phyloP scores from a whole-genome alignment of 2,888 invertebrate species.

The Alviniconcha strummeri region DNA sequence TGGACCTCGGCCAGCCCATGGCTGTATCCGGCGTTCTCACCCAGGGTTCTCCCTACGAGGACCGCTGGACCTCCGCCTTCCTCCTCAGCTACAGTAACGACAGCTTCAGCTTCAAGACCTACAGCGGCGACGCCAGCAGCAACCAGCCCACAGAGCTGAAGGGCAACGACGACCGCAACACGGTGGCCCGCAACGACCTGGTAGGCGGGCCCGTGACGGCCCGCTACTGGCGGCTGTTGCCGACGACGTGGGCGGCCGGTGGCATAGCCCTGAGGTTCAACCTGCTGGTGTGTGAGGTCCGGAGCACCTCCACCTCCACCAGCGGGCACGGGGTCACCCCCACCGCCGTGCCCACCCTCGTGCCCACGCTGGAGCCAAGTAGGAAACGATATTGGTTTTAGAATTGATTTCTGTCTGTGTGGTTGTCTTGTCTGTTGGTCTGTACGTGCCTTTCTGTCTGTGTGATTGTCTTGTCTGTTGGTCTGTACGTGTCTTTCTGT shows the following conservation, averaged over 20 bases:
- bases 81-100: conserved; percentile 55
- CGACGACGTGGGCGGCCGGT: conserved; percentile 48
- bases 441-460: no score
- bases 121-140: conserved; percentile 51
- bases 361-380: conserved; percentile 49
- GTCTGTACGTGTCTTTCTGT: neutral
- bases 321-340: conserved; percentile 13
- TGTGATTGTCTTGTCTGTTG: neutral
- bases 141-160: conserved; percentile 7
- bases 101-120: conserved; percentile 54
- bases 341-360: conserved; percentile 38
- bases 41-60: conserved; percentile 55
- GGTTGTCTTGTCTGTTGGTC: neutral
- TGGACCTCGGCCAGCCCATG: conserved; percentile 55
- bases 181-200: conserved; percentile 29
- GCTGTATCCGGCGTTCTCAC: conserved; percentile 57
- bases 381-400: neutral
- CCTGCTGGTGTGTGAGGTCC: conserved; percentile 52
- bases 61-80: conserved; percentile 55
- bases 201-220: conserved; percentile 33
- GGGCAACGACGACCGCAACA: conserved; percentile 38
- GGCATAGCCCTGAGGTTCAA: conserved; percentile 56
- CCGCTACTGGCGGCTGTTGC: conserved; percentile 56
- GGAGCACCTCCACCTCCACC: neutral
- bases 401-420: no score